Conservation (phyloP, 2,113 vertebrate genomes). For the Sphyrna mokarran region DNA sequence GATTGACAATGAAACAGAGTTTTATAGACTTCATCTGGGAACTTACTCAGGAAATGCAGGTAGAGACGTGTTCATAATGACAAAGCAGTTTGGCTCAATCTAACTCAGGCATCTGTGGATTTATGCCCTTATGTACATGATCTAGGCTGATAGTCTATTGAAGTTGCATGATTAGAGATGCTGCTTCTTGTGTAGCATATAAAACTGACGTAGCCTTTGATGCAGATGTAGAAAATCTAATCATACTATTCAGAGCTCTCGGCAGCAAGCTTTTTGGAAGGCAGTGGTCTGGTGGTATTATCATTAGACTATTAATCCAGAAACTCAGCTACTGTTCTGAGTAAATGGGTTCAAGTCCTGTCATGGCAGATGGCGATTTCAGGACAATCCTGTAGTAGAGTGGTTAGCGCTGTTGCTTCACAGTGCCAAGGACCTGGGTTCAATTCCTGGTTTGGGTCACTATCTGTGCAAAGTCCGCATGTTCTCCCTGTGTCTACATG, state of each 20-base stretch:
- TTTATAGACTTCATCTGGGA: constrained; percentile 50
- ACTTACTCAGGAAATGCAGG: constrained; percentile 53
- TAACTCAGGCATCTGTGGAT: not conserved
- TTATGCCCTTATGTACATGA: not conserved
- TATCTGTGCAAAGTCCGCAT: too few species aligned
- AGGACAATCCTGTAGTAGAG: too few species aligned
- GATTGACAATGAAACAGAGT: constrained; percentile 41
- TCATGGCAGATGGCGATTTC: too few species aligned
- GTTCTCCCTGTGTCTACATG: too few species aligned
- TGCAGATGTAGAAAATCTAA: not conserved
- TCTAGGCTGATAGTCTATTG: not conserved
- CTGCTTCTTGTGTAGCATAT: not conserved
- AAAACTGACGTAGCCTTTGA: not conserved
- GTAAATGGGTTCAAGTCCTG: too few species aligned
- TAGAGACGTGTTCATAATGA: constrained; percentile 38
- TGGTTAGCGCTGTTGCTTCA: too few species aligned
- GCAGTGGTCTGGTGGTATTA: too few species aligned
- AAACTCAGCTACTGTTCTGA: too few species aligned
- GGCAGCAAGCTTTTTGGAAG: not conserved
- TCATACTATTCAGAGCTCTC: not conserved
- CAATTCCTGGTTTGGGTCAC: too few species aligned
- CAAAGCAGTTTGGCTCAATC: not conserved
- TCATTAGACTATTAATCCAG: too few species aligned
- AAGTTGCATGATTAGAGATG: not conserved
- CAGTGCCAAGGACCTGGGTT: too few species aligned